Base-by-base conservation (phyloP, 1,140 invertebrate genomes). In the Aphelinus certus region DNA sequence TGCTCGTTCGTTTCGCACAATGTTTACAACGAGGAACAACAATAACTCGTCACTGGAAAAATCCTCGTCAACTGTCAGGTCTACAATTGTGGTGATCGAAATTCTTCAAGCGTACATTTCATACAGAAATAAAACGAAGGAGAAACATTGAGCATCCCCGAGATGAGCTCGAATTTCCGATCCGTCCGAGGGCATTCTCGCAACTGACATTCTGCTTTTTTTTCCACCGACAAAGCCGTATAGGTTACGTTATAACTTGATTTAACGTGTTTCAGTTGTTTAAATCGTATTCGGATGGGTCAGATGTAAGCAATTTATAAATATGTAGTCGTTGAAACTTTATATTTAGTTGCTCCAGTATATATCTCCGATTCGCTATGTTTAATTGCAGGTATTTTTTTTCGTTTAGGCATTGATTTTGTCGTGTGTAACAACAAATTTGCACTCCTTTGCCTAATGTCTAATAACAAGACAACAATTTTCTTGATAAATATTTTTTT, bases 211-310 rank as follows among this genome's bases (percentile, higher is more conserved):
- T 65, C 49, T 65, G 42, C n/a, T 74, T 69, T 74, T 66, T 57
- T 69, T 74, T 75, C 5, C 53, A 63, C 60, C 53, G 53, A 69
- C 42, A 26, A 46, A 26, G 43, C 65, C 47, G 63, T 43, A 43
- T 45, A 69, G 10, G 48, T 64, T 65, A 70, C 7, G 66, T 83
- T 76, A 72, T 80, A 79, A 83, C 64, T 82, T 79, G 71, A 80
- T 79, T 85, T 85, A 79, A 79, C 80, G 80, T 86, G 82, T 86
- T 87, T 83, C 86, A 87, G 86, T 86, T 87, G 77, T 83, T 81
- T 87, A 87, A 83, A 80, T 87, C 86, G 56, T 86, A 86, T 83
- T 88, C 86, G 83, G 87, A 87, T 83, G 87, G 83, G 75, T 87
- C 83, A 83, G 84, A 87, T 87, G 87, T 88, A 88, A 88, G 87